Conservation (phyloP, 53 echinoderm and acorn worm species). For the Paracentrotus lividus region DNA sequence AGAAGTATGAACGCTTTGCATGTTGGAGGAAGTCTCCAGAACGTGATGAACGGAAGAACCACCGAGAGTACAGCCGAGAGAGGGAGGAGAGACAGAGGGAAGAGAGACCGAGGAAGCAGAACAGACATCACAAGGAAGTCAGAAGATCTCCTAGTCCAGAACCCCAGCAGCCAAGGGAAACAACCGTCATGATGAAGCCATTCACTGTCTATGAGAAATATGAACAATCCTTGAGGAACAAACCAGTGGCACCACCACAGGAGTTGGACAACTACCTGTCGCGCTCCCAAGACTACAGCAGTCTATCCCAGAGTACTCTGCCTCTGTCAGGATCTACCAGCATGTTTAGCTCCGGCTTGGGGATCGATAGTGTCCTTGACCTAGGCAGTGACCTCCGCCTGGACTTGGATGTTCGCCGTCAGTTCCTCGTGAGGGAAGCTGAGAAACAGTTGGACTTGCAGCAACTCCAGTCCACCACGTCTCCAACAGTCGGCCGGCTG, state of each 20-base stretch:
- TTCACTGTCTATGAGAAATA: slow-evolving; percentile 58
- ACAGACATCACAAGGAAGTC: slow-evolving; percentile 35
- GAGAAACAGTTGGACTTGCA: slow-evolving; percentile 74
- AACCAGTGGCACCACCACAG: neutral
- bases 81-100: slow-evolving; percentile 41
- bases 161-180: slow-evolving; percentile 12
- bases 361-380: slow-evolving; percentile 29
- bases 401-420: slow-evolving; percentile 79
- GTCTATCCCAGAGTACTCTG: slow-evolving; percentile 25
- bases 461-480: slow-evolving; percentile 22
- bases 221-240: slow-evolving; percentile 44
- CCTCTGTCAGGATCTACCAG: slow-evolving; percentile 39
- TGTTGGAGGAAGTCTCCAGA: slow-evolving; percentile 54
- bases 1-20: slow-evolving; percentile 67
- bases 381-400: slow-evolving; percentile 73
- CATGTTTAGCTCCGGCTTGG: slow-evolving; percentile 10
- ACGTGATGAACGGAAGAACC: neutral
- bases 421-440: slow-evolving; percentile 32
- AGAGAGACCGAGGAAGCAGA: slow-evolving; percentile 43
- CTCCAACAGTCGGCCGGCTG: slow-evolving; percentile 34
- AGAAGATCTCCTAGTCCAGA: slow-evolving; percentile 54
- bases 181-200: slow-evolving; percentile 65
- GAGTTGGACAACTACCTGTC: slow-evolving; percentile 17
- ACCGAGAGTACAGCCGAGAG: slow-evolving; percentile 27
- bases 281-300: slow-evolving; percentile 43